Conservation (phyloP, 2,888 invertebrate genomes). For the Cancer borealis region DNA sequence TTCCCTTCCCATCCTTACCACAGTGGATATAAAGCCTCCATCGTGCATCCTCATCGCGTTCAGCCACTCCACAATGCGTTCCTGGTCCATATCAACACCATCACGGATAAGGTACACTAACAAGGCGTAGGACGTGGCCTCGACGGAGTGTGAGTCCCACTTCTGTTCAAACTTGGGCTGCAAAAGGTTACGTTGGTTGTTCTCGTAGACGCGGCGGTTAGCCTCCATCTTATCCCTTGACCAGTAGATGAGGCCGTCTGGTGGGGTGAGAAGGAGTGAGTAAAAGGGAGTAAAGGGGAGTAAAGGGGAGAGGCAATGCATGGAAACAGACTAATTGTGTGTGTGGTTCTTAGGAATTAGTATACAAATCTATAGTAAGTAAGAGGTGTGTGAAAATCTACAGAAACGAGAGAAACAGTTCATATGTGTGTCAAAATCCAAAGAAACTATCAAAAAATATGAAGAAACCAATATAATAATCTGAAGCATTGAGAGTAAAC, state of each 20-base stretch:
- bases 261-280: background rate
- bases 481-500: background rate
- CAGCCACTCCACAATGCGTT: constrained; percentile 81
- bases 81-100: constrained; percentile 80
- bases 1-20: constrained; percentile 78
- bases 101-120: constrained; percentile 81
- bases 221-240: constrained; percentile 79
- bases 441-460: too few relatives aligned
- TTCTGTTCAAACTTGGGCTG: constrained; percentile 77
- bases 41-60: constrained; percentile 80
- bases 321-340: background rate
- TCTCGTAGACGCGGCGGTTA: constrained; percentile 75
- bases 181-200: constrained; percentile 77
- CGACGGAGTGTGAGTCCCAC: constrained; percentile 82
- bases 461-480: too few relatives aligned
- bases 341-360: too few relatives aligned
- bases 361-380: too few relatives aligned
- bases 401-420: too few relatives aligned
- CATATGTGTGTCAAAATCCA: background rate
- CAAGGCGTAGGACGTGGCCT: constrained; percentile 83
- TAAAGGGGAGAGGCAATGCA: background rate
- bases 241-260: constrained; percentile 81
- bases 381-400: too few relatives aligned
- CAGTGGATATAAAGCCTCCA: constrained; percentile 80
- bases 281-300: background rate